A percentile compares a stretch with the other conserved stretches of the same genome.
Conservation (phyloP, 2,113 vertebrate genomes). For the Donacobius atricapilla region DNA sequence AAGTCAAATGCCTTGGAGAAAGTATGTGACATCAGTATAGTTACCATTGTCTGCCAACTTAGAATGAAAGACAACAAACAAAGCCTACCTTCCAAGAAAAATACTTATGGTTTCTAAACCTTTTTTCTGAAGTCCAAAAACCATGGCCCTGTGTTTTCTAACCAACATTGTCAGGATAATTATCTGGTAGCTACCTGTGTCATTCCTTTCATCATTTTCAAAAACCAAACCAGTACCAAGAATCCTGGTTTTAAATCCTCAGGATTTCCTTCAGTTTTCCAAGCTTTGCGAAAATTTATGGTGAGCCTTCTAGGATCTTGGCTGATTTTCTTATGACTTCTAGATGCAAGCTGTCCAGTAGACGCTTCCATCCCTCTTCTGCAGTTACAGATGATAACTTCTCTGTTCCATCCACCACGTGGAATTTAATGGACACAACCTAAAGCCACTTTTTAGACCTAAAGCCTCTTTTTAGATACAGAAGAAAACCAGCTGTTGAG, state of each 20-base stretch:
- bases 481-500: neutral
- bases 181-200: neutral
- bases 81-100: slow-evolving; percentile 21
- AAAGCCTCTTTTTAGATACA: neutral
- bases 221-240: neutral
- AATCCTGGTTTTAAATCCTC: neutral
- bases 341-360: neutral
- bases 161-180: neutral
- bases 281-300: neutral
- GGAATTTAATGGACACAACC: neutral
- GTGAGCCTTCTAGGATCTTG: neutral
- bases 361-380: neutral
- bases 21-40: neutral
- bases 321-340: neutral
- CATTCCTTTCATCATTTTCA: neutral
- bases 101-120: neutral
- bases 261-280: neutral
- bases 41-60: neutral
- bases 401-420: neutral
- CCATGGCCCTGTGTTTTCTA: neutral
- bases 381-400: neutral
- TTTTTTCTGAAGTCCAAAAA: slow-evolving; percentile 20
- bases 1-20: slow-evolving; percentile 12
- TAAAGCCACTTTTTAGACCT: neutral
- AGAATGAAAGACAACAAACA: slow-evolving; percentile 14